Evolutionary conservation across 2,113 vertebrate genomes (phyloP), one percentile per base, ranked within the genome.

Genomic region (Rhea pennata): DNA sequence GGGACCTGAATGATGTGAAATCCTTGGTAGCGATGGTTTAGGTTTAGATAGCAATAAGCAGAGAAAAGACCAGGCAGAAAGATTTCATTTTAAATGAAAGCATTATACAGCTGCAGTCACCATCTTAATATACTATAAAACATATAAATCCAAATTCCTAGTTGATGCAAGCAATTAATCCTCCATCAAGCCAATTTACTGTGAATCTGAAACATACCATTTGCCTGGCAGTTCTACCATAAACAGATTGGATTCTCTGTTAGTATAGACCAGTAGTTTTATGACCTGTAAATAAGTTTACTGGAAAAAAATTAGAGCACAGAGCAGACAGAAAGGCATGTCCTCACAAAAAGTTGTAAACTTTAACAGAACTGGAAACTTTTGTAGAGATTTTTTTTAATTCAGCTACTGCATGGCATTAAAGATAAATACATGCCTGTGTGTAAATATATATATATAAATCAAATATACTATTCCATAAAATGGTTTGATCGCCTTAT

Each of bases 151-250:
- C 54, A 83, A 58, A 54, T 89, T 87, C 74, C 44, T 70, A 83
- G 79, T 50, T 91, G 71, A 76, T 95, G 81, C 64, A 64, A 91
- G 54, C 29, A 93, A 94, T 96, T 95, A 91, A 74, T 80, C 31
- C 58, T 95, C 67, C 87, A 95, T 93, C 91, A 92, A 87, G 71
- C 19, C 23, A 8, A 89, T 92, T 96, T 96, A 83, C 67, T 80
- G 81, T 77, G 84, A 64, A 95, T 93, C 54, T 67, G 66, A 96
- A 96, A 93, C 71, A 54, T 87, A 87, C 31, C n/a, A 76, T 93
- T 89, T 17, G 6, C 46, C 54, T 73, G 91, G 91, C 54, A 93
- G 59, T 66, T 85, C 74, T 71, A 42, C 36, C 54, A 67, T 26
- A 89, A 92, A 85, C 40, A 81, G 66, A 39, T 71, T 91, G 23